These are phyloP conservation scores for Sebastes miniatus DNA, from an alignment of 2,797 vertebrate species.

Conservation along the genomic window DNA sequence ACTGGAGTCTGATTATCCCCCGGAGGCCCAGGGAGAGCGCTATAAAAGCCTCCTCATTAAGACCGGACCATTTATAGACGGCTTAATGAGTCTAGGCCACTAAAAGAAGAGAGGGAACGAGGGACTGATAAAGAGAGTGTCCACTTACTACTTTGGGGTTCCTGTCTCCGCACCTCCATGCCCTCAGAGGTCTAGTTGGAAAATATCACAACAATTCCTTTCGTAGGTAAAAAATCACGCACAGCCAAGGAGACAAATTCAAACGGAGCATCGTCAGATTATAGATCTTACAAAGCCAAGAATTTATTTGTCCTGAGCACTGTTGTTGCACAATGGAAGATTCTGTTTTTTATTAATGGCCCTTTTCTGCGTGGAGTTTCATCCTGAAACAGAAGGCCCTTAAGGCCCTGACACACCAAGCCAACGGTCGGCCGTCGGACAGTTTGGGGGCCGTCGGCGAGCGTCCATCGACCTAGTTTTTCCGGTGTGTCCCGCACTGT, in stretches of 20 bases:
- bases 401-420: too few relatives aligned
- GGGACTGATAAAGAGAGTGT: constrained; percentile 68
- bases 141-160: constrained; percentile 66
- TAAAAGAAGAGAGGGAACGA: constrained; percentile 73
- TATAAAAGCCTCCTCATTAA: constrained; percentile 84
- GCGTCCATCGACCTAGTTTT: too few relatives aligned
- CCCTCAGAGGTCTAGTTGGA: constrained; percentile 34
- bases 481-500: too few relatives aligned
- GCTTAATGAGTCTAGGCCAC: constrained; percentile 82
- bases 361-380: neutral
- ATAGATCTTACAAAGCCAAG: neutral
- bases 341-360: neutral
- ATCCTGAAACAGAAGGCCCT: neutral
- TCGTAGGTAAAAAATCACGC: neutral
- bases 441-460: too few relatives aligned
- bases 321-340: neutral
- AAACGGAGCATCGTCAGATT: neutral
- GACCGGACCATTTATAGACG: constrained; percentile 77
- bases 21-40: constrained; percentile 69
- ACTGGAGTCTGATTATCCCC: constrained; percentile 86
- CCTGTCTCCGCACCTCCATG: constrained; percentile 63
- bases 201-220: constrained; percentile 19
- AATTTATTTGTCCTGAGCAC: neutral
- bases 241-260: neutral
- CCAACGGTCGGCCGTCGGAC: too few relatives aligned